Evolutionary conservation across 2,113 vertebrate genomes (phyloP).

Genomic region (Zootoca vivipara): DNA sequence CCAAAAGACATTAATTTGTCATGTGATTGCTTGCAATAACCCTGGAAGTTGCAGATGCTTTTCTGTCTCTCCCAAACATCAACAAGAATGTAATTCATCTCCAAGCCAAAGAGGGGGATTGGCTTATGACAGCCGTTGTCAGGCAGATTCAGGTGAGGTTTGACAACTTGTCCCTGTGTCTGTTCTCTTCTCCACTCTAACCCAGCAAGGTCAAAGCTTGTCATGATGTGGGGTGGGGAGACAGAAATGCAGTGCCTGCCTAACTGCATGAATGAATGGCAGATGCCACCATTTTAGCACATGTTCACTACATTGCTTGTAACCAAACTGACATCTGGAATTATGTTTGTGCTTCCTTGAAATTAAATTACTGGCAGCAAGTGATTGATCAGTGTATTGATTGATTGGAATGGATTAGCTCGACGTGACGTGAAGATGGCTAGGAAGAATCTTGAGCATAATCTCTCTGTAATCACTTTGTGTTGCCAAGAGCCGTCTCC

Average conservation of each 20-base stretch:
- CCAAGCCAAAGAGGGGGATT: neutral
- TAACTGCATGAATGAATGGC: neutral
- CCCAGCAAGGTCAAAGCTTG: neutral
- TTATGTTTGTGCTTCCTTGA: slow-evolving; percentile 60
- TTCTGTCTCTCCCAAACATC: neutral
- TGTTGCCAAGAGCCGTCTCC: slow-evolving; percentile 2
- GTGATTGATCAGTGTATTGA: slow-evolving; percentile 64
- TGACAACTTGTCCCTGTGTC: neutral
- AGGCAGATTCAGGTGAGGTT: neutral
- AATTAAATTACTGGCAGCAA: slow-evolving; percentile 53
- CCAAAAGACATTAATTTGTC: neutral
- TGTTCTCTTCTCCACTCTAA: too few relatives aligned
- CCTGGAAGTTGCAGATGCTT: neutral
- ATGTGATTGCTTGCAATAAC: neutral
- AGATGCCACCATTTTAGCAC: neutral
- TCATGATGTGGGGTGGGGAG: neutral
- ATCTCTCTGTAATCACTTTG: slow-evolving; percentile 53
- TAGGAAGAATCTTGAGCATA: slow-evolving; percentile 33
- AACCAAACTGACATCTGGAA: neutral
- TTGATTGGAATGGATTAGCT: slow-evolving; percentile 62
- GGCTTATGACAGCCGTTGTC: neutral
- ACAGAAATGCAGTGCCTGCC: neutral
- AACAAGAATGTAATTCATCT: neutral
- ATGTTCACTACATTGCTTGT: neutral
- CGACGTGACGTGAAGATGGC: slow-evolving; percentile 36